Evolutionary conservation across 2,797 vertebrate genomes (phyloP).

Genomic region (Leucoraja ocellata): DNA sequence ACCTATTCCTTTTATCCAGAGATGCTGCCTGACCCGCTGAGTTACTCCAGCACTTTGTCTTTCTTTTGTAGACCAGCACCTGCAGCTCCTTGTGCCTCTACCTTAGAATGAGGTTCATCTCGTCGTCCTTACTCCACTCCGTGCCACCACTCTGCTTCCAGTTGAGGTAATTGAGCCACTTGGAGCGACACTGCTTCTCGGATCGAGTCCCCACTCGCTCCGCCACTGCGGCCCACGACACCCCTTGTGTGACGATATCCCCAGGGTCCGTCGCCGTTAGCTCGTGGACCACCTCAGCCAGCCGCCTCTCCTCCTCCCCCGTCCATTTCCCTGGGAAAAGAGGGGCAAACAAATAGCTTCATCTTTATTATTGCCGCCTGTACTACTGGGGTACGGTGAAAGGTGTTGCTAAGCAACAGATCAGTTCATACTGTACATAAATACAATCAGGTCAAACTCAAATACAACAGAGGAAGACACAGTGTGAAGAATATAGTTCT

Average conservation of each 20-base stretch:
- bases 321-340: slow-evolving; percentile 86
- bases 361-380: neutral
- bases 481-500: too few relatives aligned
- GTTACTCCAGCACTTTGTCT: too few relatives aligned
- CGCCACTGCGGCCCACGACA: slow-evolving; percentile 92
- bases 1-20: too few relatives aligned
- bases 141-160: slow-evolving; percentile 98
- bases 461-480: too few relatives aligned
- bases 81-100: slow-evolving; percentile 40
- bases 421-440: too few relatives aligned
- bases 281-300: slow-evolving; percentile 91
- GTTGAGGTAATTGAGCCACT: slow-evolving; percentile 98
- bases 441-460: too few relatives aligned
- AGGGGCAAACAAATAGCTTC: neutral
- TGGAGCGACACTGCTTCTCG: slow-evolving; percentile 96
- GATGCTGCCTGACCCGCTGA: too few relatives aligned
- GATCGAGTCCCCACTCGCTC: slow-evolving; percentile 87
- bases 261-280: slow-evolving; percentile 86
- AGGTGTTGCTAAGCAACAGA: too few relatives aligned
- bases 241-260: slow-evolving; percentile 87
- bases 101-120: slow-evolving; percentile 82
- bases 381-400: too few relatives aligned
- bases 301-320: slow-evolving; percentile 85
- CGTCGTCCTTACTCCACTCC: slow-evolving; percentile 96
- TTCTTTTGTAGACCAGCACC: too few relatives aligned